These are phyloP conservation scores for Edolisoma coerulescens DNA, from an alignment of 2,113 vertebrate species.

Conservation along the genomic window DNA sequence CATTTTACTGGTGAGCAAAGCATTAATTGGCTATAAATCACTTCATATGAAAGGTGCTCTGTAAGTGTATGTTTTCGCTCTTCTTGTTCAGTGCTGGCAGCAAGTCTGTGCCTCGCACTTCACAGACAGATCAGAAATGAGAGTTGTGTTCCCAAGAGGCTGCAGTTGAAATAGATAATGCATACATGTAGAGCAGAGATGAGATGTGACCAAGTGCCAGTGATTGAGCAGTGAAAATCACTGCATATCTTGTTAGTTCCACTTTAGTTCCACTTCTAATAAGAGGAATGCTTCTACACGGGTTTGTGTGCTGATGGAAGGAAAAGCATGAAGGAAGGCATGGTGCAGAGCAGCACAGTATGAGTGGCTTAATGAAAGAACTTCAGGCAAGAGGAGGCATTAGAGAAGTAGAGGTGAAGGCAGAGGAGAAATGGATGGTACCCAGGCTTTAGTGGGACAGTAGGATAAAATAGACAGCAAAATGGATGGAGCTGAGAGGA, in stretches of 20 bases:
- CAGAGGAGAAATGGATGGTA: background rate
- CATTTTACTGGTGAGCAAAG: background rate
- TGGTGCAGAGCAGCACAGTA: background rate
- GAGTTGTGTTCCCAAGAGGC: background rate
- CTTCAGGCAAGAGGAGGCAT: background rate
- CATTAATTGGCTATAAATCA: constrained; percentile 8
- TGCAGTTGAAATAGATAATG: background rate
- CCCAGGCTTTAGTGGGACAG: background rate
- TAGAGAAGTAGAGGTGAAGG: background rate
- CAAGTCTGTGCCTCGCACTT: background rate
- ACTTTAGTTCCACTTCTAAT: background rate
- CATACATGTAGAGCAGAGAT: background rate
- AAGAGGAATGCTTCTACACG: background rate
- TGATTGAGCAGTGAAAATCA: background rate
- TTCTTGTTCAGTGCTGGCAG: background rate
- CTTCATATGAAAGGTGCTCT: background rate
- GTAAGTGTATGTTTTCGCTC: background rate
- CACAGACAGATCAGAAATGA: background rate
- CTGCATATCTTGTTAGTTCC: background rate
- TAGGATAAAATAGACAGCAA: background rate
- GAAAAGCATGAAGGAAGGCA: background rate
- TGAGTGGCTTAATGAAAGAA: background rate
- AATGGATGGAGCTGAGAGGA: background rate
- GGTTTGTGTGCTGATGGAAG: background rate
- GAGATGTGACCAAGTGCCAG: background rate